Conservation (phyloP, 2,888 invertebrate genomes). For the Luffia ferchaultella region DNA sequence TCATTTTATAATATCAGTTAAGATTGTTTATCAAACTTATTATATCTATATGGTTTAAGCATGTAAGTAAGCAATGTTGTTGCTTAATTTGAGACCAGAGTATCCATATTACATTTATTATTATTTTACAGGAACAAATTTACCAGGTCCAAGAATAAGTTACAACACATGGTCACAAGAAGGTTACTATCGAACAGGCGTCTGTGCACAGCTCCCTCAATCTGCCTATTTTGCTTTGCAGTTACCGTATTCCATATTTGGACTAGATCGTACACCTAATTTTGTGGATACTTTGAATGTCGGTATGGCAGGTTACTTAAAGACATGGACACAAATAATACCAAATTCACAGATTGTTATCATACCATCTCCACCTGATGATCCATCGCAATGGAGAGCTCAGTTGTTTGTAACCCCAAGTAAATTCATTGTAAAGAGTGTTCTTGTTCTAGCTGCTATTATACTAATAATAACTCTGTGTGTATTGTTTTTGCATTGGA, state of each 20-base stretch:
- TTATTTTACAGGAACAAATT: slow-evolving; percentile 72
- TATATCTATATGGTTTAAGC: no score
- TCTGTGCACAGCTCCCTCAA: slow-evolving; percentile 89
- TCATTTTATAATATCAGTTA: no score
- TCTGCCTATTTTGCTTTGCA: slow-evolving; percentile 93
- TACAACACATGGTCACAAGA: slow-evolving; percentile 91
- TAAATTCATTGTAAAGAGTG: slow-evolving; percentile 90
- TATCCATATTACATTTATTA: no score
- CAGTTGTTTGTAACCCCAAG: slow-evolving; percentile 96
- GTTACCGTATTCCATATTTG: slow-evolving; percentile 94
- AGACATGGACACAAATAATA: slow-evolving; percentile 90
- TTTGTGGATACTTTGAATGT: slow-evolving; percentile 92
- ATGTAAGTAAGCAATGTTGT: no score
- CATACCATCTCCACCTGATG: slow-evolving; percentile 82
- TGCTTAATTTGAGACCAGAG: no score
- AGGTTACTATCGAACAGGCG: slow-evolving; percentile 80
- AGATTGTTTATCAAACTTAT: no score
- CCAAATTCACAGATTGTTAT: slow-evolving; percentile 98
- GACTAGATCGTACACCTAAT: slow-evolving; percentile 97
- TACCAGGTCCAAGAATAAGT: slow-evolving; percentile 89
- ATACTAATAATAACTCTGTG: slow-evolving; percentile 86
- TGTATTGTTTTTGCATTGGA: slow-evolving; percentile 87
- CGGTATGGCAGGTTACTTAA: slow-evolving; percentile 74
- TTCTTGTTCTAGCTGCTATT: slow-evolving; percentile 85
- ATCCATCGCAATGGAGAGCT: slow-evolving; percentile 85